Percentiles rank a stretch among this genome's conserved stretches.
phyloP scores from a whole-genome alignment of 2,888 invertebrate species.

The Fissipunctia ypsillon region DNA sequence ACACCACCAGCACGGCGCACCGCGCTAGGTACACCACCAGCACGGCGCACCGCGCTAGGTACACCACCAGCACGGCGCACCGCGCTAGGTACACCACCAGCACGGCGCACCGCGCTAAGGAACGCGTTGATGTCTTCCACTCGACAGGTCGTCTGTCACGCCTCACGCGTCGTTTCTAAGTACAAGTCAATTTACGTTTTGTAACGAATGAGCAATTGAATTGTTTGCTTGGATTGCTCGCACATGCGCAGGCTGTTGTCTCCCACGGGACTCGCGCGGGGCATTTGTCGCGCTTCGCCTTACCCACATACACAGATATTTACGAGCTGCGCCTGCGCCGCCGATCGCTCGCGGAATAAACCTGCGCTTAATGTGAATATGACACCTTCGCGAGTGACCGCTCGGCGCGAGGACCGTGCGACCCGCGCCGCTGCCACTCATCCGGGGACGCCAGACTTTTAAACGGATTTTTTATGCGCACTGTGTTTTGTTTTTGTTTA shows the following conservation, averaged over 20 bases:
- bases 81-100: too few species aligned
- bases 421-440: conserved; percentile 53
- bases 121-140: too few species aligned
- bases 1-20: too few species aligned
- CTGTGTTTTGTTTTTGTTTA: conserved; percentile 6
- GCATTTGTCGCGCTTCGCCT: conserved; percentile 21
- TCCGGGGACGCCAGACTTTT: conserved; percentile 29
- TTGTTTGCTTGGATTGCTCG: background rate
- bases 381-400: conserved; percentile 46
- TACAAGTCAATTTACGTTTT: too few species aligned
- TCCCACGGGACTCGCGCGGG: background rate
- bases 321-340: conserved; percentile 49
- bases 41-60: too few species aligned
- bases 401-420: conserved; percentile 49
- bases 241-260: conserved; percentile 6
- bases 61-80: too few species aligned
- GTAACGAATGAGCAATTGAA: background rate
- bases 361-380: conserved; percentile 66
- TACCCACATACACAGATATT: conserved; percentile 32
- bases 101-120: too few species aligned
- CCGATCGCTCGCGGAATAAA: conserved; percentile 54
- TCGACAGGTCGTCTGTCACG: too few species aligned
- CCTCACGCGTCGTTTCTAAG: too few species aligned
- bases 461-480: conserved; percentile 8
- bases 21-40: too few species aligned